Evolutionary conservation across 2,888 invertebrate genomes (phyloP), one percentile per base, ranked within the genome.

Genomic region (Willowsia nigromaculata): DNA sequence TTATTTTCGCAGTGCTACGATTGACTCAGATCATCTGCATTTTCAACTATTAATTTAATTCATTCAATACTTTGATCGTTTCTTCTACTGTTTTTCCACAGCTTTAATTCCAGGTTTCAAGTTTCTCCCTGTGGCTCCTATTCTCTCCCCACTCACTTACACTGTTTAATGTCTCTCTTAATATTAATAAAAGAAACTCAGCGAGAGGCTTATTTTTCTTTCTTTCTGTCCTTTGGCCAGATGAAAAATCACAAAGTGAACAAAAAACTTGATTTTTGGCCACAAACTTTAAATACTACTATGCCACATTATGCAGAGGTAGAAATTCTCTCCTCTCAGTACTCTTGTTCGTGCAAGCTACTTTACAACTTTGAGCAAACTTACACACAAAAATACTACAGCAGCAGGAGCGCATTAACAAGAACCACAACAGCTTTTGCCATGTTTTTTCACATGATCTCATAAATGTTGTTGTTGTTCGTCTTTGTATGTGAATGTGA

Each of bases 181-280:
- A 76, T 74, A 25, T 25, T 47, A 22, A 47, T 47, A 50, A 50
- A 0, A 53, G 30, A 76, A 76, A 25, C 71, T 25, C 40, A 68
- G 43, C 76, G 53, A 53, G 76, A n/a, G 53, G 76, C 76, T 76
- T 76, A 53, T 30, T 76, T 50, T 18, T 50, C 25, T 27, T 74
- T 59, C 53, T 83, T 22, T 40, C 71, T 59, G 76, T 43, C 85
- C 76, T 68, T 83, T 59, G 85, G 76, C 33, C 65, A 78, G 50
- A 85, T 43, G 22, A 25, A 43, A 18, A 13, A 40, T 78, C 78
- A 78, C 85, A 76, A 71, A 80, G 40, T 30, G 68, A 76, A 37
- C 15, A 53, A 85, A 89, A 89, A 89, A 89, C 89, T 85, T 81
- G 89, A 89, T 89, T 89, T n/a, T 74, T 89, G 59, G 71, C 81